Evolutionary conservation across 2,113 vertebrate species (phyloP), one percentile per base, ranked within the genome.

Genomic region (Rhagologus leucostigma): DNA sequence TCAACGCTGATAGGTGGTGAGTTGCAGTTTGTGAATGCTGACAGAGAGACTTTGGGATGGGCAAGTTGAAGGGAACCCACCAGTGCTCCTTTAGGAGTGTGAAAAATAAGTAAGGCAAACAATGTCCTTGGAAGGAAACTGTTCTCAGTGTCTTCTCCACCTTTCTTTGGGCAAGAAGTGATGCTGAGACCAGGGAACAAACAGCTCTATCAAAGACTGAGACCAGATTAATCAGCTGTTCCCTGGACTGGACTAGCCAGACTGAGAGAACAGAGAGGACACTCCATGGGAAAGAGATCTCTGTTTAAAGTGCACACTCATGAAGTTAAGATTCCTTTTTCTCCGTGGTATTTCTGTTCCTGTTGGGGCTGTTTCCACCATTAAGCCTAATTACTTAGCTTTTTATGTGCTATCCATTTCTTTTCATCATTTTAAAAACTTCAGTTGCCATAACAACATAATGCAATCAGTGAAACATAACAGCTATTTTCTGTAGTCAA

Each of bases 361-460:
- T 96, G 73, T 92, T 82, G 92, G 93, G 77, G 74, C 60, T 92
- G 70, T 93, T 97, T 96, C 94, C 78, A 91, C 89, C 80, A 93
- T 42, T 90, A 91, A 87, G 76, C 88, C 94, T 97, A 96, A 97
- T 97, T 97, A 97, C 96, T 96, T 94, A 87, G 89, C 87, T 97
- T 95, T 96, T 96, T 98, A 97, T 95, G 92, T 94, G 86, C 87
- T 86, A 96, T 96, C 96, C 95, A 95, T 95, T 98, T 97, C 96
- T 97, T 96, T 91, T 97, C 96, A 96, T 97, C 95, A 95, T 97
- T 97, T 97, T 96, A 91, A 97, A 97, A 97, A 97, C 96, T 97
- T 97, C 96, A 93, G 96, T 98, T 98, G 96, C 97, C 97, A 98
- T 98, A 97, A 97, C 97, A 98, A 98, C 98, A 96, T 97, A 97